Evolutionary conservation across 2,797 vertebrate genomes (phyloP).

Genomic region (Poeciliopsis paucimaculata): DNA sequence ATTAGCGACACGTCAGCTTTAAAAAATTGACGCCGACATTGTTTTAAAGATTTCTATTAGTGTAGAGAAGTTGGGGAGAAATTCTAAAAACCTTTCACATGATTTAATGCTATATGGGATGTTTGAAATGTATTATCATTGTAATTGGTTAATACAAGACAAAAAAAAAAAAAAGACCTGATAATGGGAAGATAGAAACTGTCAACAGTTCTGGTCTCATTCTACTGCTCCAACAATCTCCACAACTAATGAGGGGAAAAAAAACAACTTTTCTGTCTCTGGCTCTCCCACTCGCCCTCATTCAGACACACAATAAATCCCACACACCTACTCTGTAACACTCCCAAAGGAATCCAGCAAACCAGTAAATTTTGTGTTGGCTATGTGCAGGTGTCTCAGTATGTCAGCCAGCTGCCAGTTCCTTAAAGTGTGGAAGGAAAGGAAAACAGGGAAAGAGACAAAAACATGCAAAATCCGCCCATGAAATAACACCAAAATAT

Average conservation of each 20-base stretch:
- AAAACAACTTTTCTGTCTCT: not conserved
- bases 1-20: not conserved
- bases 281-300: not conserved
- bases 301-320: constrained; percentile 17
- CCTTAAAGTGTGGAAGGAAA: not conserved
- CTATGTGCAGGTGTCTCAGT: constrained; percentile 37
- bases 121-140: constrained; percentile 24
- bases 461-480: not conserved
- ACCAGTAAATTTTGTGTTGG: constrained; percentile 27
- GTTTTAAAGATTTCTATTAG: not conserved
- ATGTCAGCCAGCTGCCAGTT: constrained; percentile 18
- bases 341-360: constrained; percentile 34
- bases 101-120: constrained; percentile 3
- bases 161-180: constrained; percentile 14
- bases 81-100: not conserved
- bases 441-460: not conserved
- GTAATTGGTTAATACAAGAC: constrained; percentile 38
- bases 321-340: constrained; percentile 31
- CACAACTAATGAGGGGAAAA: constrained; percentile 23
- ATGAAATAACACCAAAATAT: not conserved
- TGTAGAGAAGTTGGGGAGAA: not conserved
- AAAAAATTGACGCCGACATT: not conserved
- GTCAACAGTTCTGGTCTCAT: constrained; percentile 25
- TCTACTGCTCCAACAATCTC: constrained; percentile 29
- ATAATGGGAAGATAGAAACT: constrained; percentile 22